Percentiles rank a stretch among this genome's conserved stretches.
phyloP scores from a whole-genome alignment of 2,888 invertebrate species.

The Chouioia cunea region DNA sequence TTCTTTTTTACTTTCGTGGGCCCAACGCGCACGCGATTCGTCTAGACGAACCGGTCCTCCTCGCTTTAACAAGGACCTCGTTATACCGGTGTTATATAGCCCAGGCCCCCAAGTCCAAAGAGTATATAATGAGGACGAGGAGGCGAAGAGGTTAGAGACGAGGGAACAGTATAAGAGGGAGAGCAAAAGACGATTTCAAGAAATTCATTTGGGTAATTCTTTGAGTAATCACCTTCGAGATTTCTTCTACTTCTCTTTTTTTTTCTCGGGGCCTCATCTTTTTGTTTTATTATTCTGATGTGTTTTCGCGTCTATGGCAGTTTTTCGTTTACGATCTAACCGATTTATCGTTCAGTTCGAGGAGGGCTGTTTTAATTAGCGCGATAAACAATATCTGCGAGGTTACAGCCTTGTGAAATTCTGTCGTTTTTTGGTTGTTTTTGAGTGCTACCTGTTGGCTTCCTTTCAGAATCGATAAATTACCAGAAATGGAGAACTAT shows the following conservation, averaged over 20 bases:
- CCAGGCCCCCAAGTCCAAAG: conserved; percentile 30
- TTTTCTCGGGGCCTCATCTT: not conserved
- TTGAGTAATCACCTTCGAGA: conserved; percentile 44
- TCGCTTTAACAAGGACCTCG: conserved; percentile 67
- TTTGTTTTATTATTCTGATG: conserved; percentile 14
- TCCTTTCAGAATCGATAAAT: no score
- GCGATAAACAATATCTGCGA: no score
- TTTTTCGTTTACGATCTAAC: not conserved
- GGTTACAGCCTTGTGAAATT: no score
- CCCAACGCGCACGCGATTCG: conserved; percentile 44
- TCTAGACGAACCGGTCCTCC: conserved; percentile 51
- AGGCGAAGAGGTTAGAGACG: conserved; percentile 22
- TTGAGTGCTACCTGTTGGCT: no score
- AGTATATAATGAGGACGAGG: conserved; percentile 43
- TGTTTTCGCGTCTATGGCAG: not conserved
- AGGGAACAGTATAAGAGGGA: not conserved
- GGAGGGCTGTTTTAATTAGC: no score
- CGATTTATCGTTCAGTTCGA: no score
- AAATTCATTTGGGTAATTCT: conserved; percentile 47
- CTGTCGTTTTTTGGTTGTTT: no score
- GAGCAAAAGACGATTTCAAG: conserved; percentile 33
- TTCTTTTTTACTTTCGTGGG: conserved; percentile 9
- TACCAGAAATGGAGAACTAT: no score
- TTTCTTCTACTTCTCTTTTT: conserved; percentile 13
- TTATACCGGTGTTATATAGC: conserved; percentile 66